Conservation (phyloP, 2,888 invertebrate genomes). For the Nephrotoma guestfalica region DNA sequence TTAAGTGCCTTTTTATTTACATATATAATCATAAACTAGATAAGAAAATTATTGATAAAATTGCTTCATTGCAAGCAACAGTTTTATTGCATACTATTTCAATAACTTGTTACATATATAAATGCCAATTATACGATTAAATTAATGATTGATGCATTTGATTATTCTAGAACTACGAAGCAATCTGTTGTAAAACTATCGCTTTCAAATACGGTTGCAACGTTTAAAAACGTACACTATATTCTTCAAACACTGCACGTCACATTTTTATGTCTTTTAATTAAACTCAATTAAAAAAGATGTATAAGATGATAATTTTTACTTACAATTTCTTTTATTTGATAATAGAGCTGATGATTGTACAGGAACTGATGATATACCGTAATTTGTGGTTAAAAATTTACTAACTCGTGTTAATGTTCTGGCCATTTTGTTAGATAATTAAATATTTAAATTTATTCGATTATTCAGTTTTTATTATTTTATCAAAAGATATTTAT, state of each 20-base stretch:
- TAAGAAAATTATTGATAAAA: not conserved
- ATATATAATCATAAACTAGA: not conserved
- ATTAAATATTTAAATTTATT: not conserved
- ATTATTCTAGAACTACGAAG: no score
- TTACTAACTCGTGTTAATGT: slow-evolving; percentile 6
- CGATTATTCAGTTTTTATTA: not conserved
- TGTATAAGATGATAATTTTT: not conserved
- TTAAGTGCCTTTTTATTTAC: no score
- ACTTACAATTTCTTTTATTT: slow-evolving; percentile 1
- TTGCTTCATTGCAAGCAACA: not conserved
- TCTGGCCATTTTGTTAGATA: slow-evolving; percentile 7
- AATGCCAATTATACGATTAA: no score
- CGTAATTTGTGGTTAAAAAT: slow-evolving; percentile 4
- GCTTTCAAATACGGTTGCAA: no score
- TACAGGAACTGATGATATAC: not conserved
- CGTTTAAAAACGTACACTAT: not conserved
- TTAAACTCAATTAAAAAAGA: not conserved
- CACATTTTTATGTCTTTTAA: not conserved
- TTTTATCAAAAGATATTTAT: not conserved
- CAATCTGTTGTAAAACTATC: no score
- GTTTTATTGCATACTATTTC: no score
- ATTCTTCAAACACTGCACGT: not conserved
- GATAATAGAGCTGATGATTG: not conserved
- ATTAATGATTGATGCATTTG: no score
- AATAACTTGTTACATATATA: no score